Evolutionary conservation across 2,113 vertebrate genomes (phyloP).

Genomic region (Caloenas nicobarica): DNA sequence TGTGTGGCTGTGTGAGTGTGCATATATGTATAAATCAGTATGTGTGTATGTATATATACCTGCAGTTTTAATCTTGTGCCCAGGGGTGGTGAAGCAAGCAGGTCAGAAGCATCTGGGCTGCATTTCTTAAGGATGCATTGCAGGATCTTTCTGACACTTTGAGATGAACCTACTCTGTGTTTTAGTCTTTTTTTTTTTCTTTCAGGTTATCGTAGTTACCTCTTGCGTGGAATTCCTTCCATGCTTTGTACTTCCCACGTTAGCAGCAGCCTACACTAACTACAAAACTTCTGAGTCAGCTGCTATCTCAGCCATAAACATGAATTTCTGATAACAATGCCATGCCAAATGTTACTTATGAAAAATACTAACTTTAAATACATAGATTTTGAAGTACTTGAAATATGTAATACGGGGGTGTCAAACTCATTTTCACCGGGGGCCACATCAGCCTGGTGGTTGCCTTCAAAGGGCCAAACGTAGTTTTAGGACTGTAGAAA

Average conservation of each 20-base stretch:
- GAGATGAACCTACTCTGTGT: background rate
- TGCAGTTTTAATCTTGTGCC: background rate
- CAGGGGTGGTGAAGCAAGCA: background rate
- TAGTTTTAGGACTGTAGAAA: too few species aligned
- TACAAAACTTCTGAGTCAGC: background rate
- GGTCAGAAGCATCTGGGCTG: background rate
- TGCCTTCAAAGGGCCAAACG: too few species aligned
- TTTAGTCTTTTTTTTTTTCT: background rate
- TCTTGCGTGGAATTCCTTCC: background rate
- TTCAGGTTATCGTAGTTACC: background rate
- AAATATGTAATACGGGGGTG: background rate
- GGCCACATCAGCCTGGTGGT: too few species aligned
- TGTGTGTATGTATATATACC: rapidly evolving
- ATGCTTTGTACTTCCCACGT: background rate
- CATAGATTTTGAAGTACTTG: background rate
- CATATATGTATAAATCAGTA: background rate
- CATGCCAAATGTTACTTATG: background rate
- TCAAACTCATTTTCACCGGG: too few species aligned
- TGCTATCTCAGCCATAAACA: background rate
- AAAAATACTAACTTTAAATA: background rate
- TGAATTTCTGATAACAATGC: background rate
- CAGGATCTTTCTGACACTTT: background rate
- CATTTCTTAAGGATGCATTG: background rate
- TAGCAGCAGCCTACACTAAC: background rate
- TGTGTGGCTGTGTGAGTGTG: too few species aligned